Percentiles rank a stretch among this genome's conserved stretches.
phyloP scores from a whole-genome alignment of 92 coral and sea anemone genomes.

The Phymanthus crucifer region DNA sequence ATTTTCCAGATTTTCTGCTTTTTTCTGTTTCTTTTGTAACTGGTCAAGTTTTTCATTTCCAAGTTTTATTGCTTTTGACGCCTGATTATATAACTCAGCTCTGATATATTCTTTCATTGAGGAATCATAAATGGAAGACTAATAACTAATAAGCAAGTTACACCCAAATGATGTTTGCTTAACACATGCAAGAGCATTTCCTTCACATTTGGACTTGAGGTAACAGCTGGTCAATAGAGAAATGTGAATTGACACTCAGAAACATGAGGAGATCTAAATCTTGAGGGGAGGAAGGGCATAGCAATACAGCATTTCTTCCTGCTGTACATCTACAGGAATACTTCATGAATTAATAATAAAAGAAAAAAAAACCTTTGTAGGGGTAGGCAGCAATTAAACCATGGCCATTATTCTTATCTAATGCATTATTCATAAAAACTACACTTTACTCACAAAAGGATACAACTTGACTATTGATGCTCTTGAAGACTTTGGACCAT shows the following conservation, averaged over 20 bases:
- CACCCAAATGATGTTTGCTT: too few relatives aligned
- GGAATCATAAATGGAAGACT: not conserved
- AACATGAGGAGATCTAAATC: too few relatives aligned
- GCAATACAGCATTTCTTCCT: too few relatives aligned
- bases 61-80: constrained; percentile 34
- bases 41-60: constrained; percentile 34
- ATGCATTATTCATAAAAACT: not conserved
- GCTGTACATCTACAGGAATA: too few relatives aligned
- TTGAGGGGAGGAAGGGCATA: too few relatives aligned
- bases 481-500: constrained; percentile 47
- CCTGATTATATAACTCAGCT: constrained; percentile 60
- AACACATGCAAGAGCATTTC: too few relatives aligned
- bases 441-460: constrained; percentile 37
- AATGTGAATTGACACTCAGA: not conserved
- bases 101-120: constrained; percentile 30
- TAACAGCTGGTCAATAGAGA: too few relatives aligned
- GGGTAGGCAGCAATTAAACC: not conserved
- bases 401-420: too few relatives aligned
- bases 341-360: too few relatives aligned
- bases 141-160: too few relatives aligned
- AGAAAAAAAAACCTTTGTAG: too few relatives aligned
- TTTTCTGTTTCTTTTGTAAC: constrained; percentile 31
- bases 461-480: constrained; percentile 72
- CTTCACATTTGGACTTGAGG: too few relatives aligned
- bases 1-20: constrained; percentile 22